These are phyloP conservation scores for Turritopsis dohrnii DNA, from an alignment of 30 jellyfish, hydroid and myxozoan genomes.

Conservation along the genomic window DNA sequence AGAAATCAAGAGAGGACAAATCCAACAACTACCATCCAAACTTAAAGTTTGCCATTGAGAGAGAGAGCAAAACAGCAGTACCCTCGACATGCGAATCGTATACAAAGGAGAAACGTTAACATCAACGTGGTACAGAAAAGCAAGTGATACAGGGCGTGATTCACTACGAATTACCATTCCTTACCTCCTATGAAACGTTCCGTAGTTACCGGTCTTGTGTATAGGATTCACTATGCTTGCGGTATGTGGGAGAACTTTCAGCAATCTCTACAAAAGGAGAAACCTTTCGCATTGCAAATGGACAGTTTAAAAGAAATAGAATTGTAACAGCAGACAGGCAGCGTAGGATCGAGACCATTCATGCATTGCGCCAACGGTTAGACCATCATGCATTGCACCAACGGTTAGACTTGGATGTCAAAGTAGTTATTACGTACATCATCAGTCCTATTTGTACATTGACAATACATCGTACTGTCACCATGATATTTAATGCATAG, in stretches of 20 bases:
- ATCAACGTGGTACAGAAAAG: constrained; percentile 11
- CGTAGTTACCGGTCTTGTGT: no score
- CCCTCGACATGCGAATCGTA: constrained; percentile 9
- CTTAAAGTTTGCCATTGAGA: constrained; percentile 10
- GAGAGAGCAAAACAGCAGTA: constrained; percentile 3
- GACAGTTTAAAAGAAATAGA: not conserved
- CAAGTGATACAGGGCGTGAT: no score
- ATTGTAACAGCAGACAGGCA: not conserved
- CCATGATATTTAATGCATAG: not conserved
- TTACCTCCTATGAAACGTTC: no score
- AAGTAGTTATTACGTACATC: not conserved
- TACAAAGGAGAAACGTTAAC: not conserved
- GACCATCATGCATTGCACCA: not conserved
- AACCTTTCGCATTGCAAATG: not conserved
- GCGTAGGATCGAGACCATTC: not conserved
- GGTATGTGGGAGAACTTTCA: no score
- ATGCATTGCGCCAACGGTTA: not conserved
- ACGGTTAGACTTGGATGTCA: not conserved
- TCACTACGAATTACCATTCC: no score
- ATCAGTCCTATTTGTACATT: constrained; percentile 2
- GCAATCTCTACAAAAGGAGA: not conserved
- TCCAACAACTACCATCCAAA: constrained; percentile 1
- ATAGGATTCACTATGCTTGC: no score
- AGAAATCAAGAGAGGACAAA: no score
- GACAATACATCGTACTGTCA: not conserved